These are phyloP conservation scores for Drosophila melanogaster DNA, from an alignment of 1,140 invertebrate genomes.

Conservation along the genomic window DNA sequence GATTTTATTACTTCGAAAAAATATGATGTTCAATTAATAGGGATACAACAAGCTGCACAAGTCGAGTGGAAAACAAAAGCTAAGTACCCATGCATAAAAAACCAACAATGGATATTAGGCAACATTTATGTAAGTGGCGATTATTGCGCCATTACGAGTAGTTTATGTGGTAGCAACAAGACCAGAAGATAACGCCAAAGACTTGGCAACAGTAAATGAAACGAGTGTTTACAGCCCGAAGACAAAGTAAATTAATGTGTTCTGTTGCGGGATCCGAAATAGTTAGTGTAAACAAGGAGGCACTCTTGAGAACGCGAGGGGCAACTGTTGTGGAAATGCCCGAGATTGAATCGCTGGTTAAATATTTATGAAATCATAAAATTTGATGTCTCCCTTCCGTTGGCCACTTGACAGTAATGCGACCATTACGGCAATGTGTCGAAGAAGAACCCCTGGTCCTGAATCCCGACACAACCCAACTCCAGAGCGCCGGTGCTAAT, in stretches of 20 bases:
- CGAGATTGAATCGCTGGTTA: slow-evolving; percentile 49
- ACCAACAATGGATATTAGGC: slow-evolving; percentile 64
- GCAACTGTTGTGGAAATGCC: slow-evolving; percentile 3
- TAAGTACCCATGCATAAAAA: slow-evolving; percentile 45
- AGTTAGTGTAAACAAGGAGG: slow-evolving; percentile 71
- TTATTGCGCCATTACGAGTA: slow-evolving; percentile 71
- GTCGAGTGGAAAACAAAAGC: slow-evolving; percentile 11
- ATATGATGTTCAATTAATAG: slow-evolving; percentile 23
- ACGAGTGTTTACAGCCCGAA: slow-evolving; percentile 66
- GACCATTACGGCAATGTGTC: slow-evolving; percentile 29
- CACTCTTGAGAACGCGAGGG: not conserved
- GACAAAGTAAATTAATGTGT: slow-evolving; percentile 81
- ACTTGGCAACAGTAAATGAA: slow-evolving; percentile 38
- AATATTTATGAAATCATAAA: slow-evolving; percentile 85
- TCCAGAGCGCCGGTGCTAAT: slow-evolving; percentile 60
- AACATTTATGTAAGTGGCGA: slow-evolving; percentile 75
- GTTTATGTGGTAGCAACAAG: slow-evolving; percentile 51
- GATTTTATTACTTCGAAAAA: slow-evolving; percentile 6
- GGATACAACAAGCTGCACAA: slow-evolving; percentile 53
- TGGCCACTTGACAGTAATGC: slow-evolving; percentile 68
- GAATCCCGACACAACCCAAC: not conserved
- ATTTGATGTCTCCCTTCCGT: slow-evolving; percentile 79
- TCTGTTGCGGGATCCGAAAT: slow-evolving; percentile 50
- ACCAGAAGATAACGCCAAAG: slow-evolving; percentile 9
- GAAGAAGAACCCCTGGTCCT: slow-evolving; percentile 4